These are phyloP conservation scores for Rhabdomys dilectus DNA, from an alignment of 2,113 vertebrate genomes.

Conservation along the genomic window DNA sequence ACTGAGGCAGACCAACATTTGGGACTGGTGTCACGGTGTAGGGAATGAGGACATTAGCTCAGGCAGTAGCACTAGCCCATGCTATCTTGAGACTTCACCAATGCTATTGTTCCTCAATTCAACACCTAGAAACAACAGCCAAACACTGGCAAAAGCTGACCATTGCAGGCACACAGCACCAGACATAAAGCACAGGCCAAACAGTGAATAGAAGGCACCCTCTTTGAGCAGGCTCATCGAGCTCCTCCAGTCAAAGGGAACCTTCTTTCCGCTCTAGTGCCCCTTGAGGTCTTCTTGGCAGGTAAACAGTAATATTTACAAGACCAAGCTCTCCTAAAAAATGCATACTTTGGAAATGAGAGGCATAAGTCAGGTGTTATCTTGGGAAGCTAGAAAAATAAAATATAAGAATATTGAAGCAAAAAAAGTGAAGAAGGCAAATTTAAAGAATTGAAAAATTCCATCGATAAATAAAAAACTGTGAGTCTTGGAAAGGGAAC, in stretches of 20 bases:
- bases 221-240: not conserved
- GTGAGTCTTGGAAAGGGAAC: not conserved
- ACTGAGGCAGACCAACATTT: not conserved
- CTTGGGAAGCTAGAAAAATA: slow-evolving; percentile 23
- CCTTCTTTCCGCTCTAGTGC: not conserved
- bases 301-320: slow-evolving; percentile 17
- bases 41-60: not conserved
- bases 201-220: not conserved
- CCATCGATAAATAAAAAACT: slow-evolving; percentile 30
- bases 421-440: slow-evolving; percentile 17
- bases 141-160: not conserved
- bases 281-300: not conserved
- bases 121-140: not conserved
- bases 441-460: slow-evolving; percentile 40
- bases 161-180: not conserved
- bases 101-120: not conserved
- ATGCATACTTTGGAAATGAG: slow-evolving; percentile 7
- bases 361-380: slow-evolving; percentile 32
- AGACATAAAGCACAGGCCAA: not conserved
- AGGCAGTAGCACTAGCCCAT: not conserved
- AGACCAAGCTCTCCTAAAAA: not conserved
- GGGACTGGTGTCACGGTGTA: not conserved
- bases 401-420: not conserved
- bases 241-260: not conserved
- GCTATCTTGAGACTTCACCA: not conserved